These are phyloP conservation scores for Pardalotus punctatus DNA, from an alignment of 2,113 vertebrate genomes.

Conservation along the genomic window DNA sequence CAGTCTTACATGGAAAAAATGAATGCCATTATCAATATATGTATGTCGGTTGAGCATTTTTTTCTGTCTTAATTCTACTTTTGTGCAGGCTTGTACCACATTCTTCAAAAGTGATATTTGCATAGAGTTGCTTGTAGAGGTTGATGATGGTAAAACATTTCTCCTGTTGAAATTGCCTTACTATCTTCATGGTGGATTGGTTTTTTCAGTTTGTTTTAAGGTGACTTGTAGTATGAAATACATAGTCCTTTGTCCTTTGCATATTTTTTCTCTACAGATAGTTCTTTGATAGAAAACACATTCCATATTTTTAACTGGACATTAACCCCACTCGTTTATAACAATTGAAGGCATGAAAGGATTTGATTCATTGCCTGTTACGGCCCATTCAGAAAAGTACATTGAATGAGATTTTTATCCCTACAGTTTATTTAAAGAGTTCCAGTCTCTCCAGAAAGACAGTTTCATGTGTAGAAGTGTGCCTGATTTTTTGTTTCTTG, in stretches of 20 bases:
- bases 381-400: background rate
- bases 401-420: background rate
- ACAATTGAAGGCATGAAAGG: background rate
- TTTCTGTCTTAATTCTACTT: background rate
- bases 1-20: background rate
- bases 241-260: background rate
- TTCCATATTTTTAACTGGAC: background rate
- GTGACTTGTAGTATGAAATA: background rate
- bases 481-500: background rate
- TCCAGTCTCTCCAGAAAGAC: background rate
- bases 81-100: background rate
- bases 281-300: background rate
- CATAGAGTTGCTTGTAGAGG: background rate
- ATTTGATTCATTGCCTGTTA: background rate
- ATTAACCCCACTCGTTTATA: background rate
- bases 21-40: background rate
- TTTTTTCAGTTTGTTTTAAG: background rate
- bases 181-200: background rate
- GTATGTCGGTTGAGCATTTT: rapidly evolving
- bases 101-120: background rate
- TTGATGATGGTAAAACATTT: no score
- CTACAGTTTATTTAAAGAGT: background rate
- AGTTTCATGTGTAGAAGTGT: background rate
- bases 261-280: background rate
- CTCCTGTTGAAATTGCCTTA: background rate